Evolutionary conservation across 2,888 invertebrate genomes (phyloP), one percentile per base, ranked within the genome.

Genomic region (Altica lythri): DNA sequence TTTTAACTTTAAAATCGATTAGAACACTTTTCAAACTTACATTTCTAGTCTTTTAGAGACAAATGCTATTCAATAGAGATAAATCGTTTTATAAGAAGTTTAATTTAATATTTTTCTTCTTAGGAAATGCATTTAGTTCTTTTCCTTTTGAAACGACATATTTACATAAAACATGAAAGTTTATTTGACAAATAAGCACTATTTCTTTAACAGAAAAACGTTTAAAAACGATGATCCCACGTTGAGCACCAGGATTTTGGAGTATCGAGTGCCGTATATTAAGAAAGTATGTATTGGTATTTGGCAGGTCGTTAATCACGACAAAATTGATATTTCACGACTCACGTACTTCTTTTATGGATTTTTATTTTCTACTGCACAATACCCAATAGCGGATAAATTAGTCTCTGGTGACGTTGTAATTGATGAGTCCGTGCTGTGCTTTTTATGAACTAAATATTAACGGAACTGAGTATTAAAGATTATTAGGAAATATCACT

Each of bases 271-370:
- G 10, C 37, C 14, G 10, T 37, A 18, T 10, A 37, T 37, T 18
- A 37, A 37, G 37, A 37, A 37, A 37, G 37, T 44, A 44, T 44
- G 17, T 29, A 44, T 10, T 44, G 29, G 44, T 30, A 30, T n/a
- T 27, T 44, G 44, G 30, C 44, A 44, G 44, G 44, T 44, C 44
- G 30, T 44, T 44, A 44, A 44, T 44, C 44, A 44, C 29, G 10
- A 8, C 29, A 8, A 44, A 44, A 44, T 44, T 44, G 44, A 29
- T 44, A 44, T 44, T 44, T 44, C 9, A 44, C 29, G 30, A 44
- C 29, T 30, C 29, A 16, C 44, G 12, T 17, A 43, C 13, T 17
- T 10, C 12, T 30, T 44, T 43, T 29, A 17, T 17, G 12, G 27
- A 43, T 43, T 27, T 43, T 30, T 44, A 37, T 37, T 37, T 18